phyloP scores from a whole-genome alignment of 2,888 invertebrate species.

The Volucella inflata region DNA sequence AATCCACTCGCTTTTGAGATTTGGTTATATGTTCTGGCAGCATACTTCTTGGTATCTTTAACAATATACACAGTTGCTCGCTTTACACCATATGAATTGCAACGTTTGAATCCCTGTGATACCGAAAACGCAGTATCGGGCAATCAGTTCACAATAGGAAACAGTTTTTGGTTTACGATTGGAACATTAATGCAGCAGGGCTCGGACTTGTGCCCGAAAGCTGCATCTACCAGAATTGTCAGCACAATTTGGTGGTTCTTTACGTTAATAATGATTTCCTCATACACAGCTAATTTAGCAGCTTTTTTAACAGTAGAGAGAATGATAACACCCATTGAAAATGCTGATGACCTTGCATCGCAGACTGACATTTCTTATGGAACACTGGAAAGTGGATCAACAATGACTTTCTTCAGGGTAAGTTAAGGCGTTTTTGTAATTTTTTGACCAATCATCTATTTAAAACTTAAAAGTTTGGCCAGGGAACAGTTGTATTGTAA shows the following conservation, averaged over 20 bases:
- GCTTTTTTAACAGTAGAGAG: constrained; percentile 95
- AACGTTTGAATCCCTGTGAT: constrained; percentile 89
- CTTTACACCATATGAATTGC: constrained; percentile 92
- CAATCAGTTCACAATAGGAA: constrained; percentile 92
- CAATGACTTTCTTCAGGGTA: constrained; percentile 94
- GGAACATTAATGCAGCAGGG: constrained; percentile 96
- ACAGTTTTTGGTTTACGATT: constrained; percentile 94
- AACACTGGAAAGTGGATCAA: constrained; percentile 92
- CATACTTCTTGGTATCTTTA: constrained; percentile 91
- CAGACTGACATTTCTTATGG: constrained; percentile 94
- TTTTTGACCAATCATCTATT: neutral
- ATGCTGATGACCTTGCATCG: constrained; percentile 92
- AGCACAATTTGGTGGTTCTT: constrained; percentile 97
- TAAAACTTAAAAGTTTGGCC: too few species aligned
- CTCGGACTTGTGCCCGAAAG: constrained; percentile 90
- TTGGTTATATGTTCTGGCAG: constrained; percentile 92
- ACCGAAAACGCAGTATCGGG: constrained; percentile 86
- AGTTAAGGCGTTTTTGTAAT: constrained; percentile 75
- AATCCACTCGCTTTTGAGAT: constrained; percentile 93
- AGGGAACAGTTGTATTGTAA: too few species aligned
- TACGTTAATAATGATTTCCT: constrained; percentile 94
- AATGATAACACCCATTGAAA: constrained; percentile 94
- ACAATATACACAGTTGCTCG: constrained; percentile 92
- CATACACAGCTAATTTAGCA: constrained; percentile 95
- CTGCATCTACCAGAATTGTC: constrained; percentile 89